Evolutionary conservation across 2,113 vertebrate genomes (phyloP).

Genomic region (Plecotus auritus): DNA sequence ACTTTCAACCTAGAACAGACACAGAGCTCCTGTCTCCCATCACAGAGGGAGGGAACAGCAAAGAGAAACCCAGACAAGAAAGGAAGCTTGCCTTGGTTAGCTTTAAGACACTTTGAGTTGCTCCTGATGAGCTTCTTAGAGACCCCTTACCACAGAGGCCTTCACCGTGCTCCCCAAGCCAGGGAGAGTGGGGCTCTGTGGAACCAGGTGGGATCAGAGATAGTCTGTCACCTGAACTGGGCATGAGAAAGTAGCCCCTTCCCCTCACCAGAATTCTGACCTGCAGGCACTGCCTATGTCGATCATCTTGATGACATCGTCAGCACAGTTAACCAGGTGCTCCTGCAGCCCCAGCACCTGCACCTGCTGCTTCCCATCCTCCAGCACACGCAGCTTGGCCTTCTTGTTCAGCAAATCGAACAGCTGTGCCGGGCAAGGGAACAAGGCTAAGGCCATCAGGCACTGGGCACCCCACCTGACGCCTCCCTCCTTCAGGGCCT

Average conservation of each 20-base stretch:
- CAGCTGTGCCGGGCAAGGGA: slow-evolving; percentile 79
- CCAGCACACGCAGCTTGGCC: slow-evolving; percentile 91
- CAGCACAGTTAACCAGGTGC: slow-evolving; percentile 82
- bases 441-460: not conserved
- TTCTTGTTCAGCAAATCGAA: slow-evolving; percentile 98
- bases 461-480: not conserved
- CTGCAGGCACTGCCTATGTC: slow-evolving; percentile 92
- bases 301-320: slow-evolving; percentile 94
- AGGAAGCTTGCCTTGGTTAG: not conserved
- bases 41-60: not conserved
- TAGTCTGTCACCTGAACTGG: not conserved
- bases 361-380: slow-evolving; percentile 95
- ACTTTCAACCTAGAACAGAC: not conserved
- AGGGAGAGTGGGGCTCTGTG: not conserved
- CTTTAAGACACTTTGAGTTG: not conserved
- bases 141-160: not conserved
- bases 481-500: not conserved
- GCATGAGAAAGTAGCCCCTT: not conserved
- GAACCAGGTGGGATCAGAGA: not conserved
- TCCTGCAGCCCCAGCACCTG: slow-evolving; percentile 96
- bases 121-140: not conserved
- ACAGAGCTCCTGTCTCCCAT: not conserved
- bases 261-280: slow-evolving; percentile 73
- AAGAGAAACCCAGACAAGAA: not conserved
- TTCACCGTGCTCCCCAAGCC: not conserved